These are phyloP conservation scores for Apodemia mormo DNA, from an alignment of 2,888 invertebrate genomes.

Conservation along the genomic window DNA sequence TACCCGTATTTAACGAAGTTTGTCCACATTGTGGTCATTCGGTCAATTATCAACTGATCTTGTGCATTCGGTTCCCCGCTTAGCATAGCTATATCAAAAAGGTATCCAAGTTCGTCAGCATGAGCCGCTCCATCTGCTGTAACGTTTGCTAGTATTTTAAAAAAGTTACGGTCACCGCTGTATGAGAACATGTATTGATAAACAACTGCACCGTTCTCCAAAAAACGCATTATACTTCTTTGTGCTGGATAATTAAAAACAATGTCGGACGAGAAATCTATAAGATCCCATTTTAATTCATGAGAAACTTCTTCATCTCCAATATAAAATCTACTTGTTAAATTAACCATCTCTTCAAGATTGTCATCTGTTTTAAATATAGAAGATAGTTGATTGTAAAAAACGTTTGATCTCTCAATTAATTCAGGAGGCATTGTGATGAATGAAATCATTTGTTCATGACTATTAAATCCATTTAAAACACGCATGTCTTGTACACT, in stretches of 20 bases:
- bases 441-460: not conserved
- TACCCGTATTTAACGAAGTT: constrained; percentile 44
- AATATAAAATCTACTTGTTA: constrained; percentile 49
- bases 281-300: constrained; percentile 36
- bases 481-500: no score
- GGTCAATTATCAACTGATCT: constrained; percentile 48
- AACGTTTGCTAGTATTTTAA: constrained; percentile 40
- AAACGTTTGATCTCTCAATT: constrained; percentile 24
- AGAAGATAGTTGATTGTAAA: constrained; percentile 25
- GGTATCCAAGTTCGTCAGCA: constrained; percentile 46
- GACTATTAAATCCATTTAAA: no score
- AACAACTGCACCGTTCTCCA: constrained; percentile 41
- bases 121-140: constrained; percentile 41
- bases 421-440: not conserved
- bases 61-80: not conserved
- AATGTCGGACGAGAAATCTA: constrained; percentile 48
- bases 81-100: constrained; percentile 40
- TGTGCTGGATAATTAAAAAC: constrained; percentile 42
- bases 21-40: constrained; percentile 45
- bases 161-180: constrained; percentile 49
- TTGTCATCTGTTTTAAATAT: constrained; percentile 17
- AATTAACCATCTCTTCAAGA: constrained; percentile 38
- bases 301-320: constrained; percentile 45
- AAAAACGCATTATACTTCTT: constrained; percentile 45
- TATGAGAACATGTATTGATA: constrained; percentile 54